Evolutionary conservation across 1,140 invertebrate genomes (phyloP), one percentile per base, ranked within the genome.

Genomic region (Eurosta solidaginis): DNA sequence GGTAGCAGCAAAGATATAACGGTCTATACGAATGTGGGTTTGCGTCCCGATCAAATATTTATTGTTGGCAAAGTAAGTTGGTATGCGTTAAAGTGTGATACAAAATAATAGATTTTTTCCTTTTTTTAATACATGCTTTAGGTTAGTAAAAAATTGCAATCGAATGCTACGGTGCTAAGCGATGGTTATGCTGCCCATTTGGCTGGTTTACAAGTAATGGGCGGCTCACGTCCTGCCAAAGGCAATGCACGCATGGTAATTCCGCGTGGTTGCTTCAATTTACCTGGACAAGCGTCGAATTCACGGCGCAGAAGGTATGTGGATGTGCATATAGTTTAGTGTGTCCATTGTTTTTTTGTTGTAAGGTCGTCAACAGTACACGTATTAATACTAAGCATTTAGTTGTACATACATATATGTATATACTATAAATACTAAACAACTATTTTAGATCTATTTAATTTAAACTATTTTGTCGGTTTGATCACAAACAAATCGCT

Each of bases 1-100:
- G 97, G 97, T 42, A 98, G 97, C 80, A 95, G 93, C 82, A 99
- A 99, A 90, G 98, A 99, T 88, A 98, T 99, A 81, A 93, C 91
- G 82, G 96, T 99, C 3, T 99, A 99, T 89, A 93, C 93, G 59
- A 93, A 94, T 78, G 92, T 98, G 78, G 96, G 96, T 77, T 88
- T 99, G 44, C 93, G 93, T 82, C 91, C 94, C 10, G 93, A 94
- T 82, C 95, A 97, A 85, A 99, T 99, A 81, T 98, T 94, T 88
- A 97, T 98, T 68, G 95, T 98, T 79, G 97, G 97, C 4, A 98
- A 98, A 90, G 93, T 93, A 52, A 42, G 20, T 49, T 17, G 10
- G 27, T 33, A 74, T 33, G 2, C 4, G 14, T 2, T 6, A 40
- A 40, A 20, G 3, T 1, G 14, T 63, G 49, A 20, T 22, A 12